Evolutionary conservation across 1,140 invertebrate genomes (phyloP), one percentile per base, ranked within the genome.

Genomic region (Varroa destructor): DNA sequence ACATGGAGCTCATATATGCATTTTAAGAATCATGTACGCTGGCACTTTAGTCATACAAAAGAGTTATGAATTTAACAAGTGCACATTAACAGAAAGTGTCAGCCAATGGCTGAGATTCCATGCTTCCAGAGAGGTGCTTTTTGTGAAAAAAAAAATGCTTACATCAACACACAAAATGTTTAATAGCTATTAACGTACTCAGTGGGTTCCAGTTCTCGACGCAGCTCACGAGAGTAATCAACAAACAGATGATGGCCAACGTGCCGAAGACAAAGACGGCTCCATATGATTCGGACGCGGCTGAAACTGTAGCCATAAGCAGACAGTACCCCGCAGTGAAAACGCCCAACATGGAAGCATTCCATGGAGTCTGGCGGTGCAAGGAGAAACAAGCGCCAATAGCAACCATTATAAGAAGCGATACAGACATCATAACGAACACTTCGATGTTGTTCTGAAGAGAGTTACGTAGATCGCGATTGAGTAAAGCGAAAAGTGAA

Each of bases 251-350:
- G 40, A 67, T 37, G 37, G 61, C 46, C 12, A 67, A 37, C 46
- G 61, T 67, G 12, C 61, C 61, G 37, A 67, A 67, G 12, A 67
- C 61, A 46, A 67, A 67, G 3, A 67, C 46, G 12, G 61, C 61
- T 67, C 61, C 61, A 37, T 67, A 67, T 37, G 61, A 67, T 67
- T 67, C 61, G 46, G 61, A 67, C 61, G 61, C 61, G 12, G 61
- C 61, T 12, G 61, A 12, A 40, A 67, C 61, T 37, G 61, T 67
- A 40, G 61, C 40, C 40, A 67, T 67, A 12, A 67, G 40, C 12
- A 67, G 61, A 67, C 40, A 43, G 12, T 46, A 67, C 12, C 40
- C 61, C 12, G 40, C 12, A 40, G 61, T 67, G 37, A 25, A 67
- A 8, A 67, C 61, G 40, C 40, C 61, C 1, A 67, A 37, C 61